Evolutionary conservation across 2,888 invertebrate species (phyloP).

Genomic region (Nemotelus pantherinus): DNA sequence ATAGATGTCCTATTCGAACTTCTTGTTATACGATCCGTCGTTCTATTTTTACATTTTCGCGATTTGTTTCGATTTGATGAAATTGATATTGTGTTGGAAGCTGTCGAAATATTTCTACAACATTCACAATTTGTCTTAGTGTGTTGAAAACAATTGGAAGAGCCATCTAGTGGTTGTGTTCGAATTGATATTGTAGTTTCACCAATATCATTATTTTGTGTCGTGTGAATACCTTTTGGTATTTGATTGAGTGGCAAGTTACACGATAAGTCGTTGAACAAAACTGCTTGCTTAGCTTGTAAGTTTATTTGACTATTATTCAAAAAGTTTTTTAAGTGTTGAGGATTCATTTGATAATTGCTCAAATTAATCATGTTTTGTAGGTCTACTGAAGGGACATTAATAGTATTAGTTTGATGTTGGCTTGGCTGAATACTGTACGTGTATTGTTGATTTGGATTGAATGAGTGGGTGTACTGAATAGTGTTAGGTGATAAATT

Average conservation of each 20-base stretch:
- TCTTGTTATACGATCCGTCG: slow-evolving; percentile 48
- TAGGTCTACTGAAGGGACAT: slow-evolving; percentile 47
- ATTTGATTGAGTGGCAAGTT: slow-evolving; percentile 30
- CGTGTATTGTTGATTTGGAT: slow-evolving; percentile 49
- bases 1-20: slow-evolving; percentile 48
- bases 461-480: slow-evolving; percentile 49
- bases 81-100: neutral
- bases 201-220: slow-evolving; percentile 1
- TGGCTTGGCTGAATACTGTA: slow-evolving; percentile 48
- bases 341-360: slow-evolving; percentile 51
- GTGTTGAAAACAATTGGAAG: slow-evolving; percentile 20
- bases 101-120: neutral
- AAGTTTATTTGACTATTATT: slow-evolving; percentile 52
- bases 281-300: slow-evolving; percentile 51
- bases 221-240: neutral
- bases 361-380: slow-evolving; percentile 50
- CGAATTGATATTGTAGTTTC: neutral
- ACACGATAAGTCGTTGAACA: slow-evolving; percentile 46
- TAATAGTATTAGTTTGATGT: slow-evolving; percentile 41
- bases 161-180: slow-evolving; percentile 2
- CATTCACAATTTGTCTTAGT: slow-evolving; percentile 5
- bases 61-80: slow-evolving; percentile 6
- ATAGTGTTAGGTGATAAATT: slow-evolving; percentile 48
- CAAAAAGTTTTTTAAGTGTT: slow-evolving; percentile 50
- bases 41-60: slow-evolving; percentile 42